Percentiles rank a stretch among this genome's conserved stretches.
phyloP scores from a whole-genome alignment of 2,113 vertebrate species.

The Syngnathoides biaculeatus region DNA sequence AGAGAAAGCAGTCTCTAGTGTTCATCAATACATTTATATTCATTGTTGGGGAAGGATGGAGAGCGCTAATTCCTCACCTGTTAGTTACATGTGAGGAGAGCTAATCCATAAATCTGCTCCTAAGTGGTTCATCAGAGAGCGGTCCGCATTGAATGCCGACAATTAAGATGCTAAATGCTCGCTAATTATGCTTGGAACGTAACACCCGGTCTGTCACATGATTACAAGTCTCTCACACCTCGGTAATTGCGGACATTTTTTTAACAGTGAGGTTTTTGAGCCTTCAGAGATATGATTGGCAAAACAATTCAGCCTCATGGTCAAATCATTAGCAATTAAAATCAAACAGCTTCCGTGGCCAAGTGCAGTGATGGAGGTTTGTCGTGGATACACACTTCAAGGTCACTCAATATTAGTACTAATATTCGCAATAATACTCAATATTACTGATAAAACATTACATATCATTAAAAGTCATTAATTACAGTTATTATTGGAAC shows the following conservation, averaged over 20 bases:
- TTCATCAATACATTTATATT: slow-evolving; percentile 64
- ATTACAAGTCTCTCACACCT: slow-evolving; percentile 48
- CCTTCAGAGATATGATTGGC: slow-evolving; percentile 45
- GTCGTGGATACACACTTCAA: slow-evolving; percentile 20
- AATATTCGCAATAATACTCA: too few relatives aligned
- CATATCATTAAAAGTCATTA: not conserved
- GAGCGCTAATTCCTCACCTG: slow-evolving; percentile 73
- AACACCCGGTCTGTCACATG: slow-evolving; percentile 54
- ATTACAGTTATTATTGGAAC: not conserved
- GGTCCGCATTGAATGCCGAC: slow-evolving; percentile 72
- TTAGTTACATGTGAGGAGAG: slow-evolving; percentile 72
- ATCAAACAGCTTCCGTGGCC: slow-evolving; percentile 43
- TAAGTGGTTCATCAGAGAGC: slow-evolving; percentile 73
- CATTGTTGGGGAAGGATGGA: slow-evolving; percentile 62
- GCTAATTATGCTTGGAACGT: slow-evolving; percentile 77
- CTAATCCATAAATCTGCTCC: slow-evolving; percentile 76
- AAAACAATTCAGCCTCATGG: slow-evolving; percentile 58
- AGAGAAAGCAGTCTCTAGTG: slow-evolving; percentile 31
- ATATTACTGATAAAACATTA: not conserved
- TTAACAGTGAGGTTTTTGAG: not conserved
- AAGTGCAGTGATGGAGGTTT: slow-evolving; percentile 28
- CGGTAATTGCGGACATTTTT: slow-evolving; percentile 36
- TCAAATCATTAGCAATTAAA: slow-evolving; percentile 48
- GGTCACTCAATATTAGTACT: slow-evolving; percentile 12
- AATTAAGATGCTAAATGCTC: slow-evolving; percentile 78